Evolutionary conservation across 2,888 invertebrate species (phyloP), one percentile per base, ranked within the genome.

Genomic region (Cheilosia variabilis): DNA sequence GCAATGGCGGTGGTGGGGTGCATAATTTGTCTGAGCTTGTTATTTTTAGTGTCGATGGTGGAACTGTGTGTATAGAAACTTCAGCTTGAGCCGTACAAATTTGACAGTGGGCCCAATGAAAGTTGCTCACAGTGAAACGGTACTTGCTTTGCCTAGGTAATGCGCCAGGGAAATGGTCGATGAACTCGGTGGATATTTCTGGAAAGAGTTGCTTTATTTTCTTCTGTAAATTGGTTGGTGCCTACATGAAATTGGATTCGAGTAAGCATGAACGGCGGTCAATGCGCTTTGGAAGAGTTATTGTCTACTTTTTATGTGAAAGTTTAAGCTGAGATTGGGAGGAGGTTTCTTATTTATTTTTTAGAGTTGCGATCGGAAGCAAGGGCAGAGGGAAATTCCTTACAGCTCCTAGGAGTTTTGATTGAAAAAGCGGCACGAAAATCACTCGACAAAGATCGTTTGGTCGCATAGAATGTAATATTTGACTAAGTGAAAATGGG

Each of bases 91-190:
- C 31, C 55, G 22, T 78, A 37, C 57, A 63, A 24, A 37, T 73
- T 84, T 79, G 83, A 63, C 69, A 17, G 52, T 65, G 19, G 60
- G 75, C 50, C 71, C 79, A 71, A 84, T 43, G 84, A 84, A 84
- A 84, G 84, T 79, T 68, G 68, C 57, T 78, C 58, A 58, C 41
- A 73, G 58, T 50, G 41, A 75, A 84, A 79, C 79, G 75, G 79
- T 71, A 84, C 84, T 84, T 79, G 84, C 10, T 69, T 75, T 65
- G 79, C 79, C 57, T 75, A 66, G 65, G 73, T 50, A 69, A 66
- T 63, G 52, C 10, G 27, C 34, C 31, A 9, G 4, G 37, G 24
- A 50, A 15, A 47, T 75, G 84, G 83, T 84, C 75, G 19, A 53
- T 71, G 84, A 84, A 84, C 83, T 75, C 31, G 5, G 10, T 45